A percentile compares a stretch with the other conserved stretches of the same genome.
phyloP scores from a whole-genome alignment of 2,797 vertebrate genomes.

The Bovichtus diacanthus region DNA sequence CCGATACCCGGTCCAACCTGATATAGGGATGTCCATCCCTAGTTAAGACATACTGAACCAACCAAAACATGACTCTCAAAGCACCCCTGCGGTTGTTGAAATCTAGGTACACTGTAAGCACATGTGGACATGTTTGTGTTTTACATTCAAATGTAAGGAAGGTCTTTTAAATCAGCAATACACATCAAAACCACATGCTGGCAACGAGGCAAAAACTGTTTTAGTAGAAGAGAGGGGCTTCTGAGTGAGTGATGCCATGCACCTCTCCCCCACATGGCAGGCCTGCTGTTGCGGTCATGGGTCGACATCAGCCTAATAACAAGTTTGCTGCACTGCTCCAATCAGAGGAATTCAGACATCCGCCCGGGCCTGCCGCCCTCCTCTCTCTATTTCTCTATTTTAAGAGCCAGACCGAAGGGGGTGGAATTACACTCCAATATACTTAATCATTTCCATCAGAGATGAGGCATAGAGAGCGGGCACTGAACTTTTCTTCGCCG shows the following conservation, averaged over 20 bases:
- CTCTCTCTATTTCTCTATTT: constrained; percentile 74
- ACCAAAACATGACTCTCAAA: constrained; percentile 25
- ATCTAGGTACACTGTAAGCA: neutral
- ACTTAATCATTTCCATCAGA: constrained; percentile 86
- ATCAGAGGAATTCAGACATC: constrained; percentile 81
- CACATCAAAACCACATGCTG: constrained; percentile 28
- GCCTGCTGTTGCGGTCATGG: constrained; percentile 70
- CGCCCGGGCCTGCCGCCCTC: constrained; percentile 55
- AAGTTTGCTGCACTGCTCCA: constrained; percentile 72
- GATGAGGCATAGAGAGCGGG: constrained; percentile 64
- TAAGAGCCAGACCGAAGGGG: constrained; percentile 72
- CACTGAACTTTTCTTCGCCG: constrained; percentile 34
- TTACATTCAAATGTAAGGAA: constrained; percentile 52
- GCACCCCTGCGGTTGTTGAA: constrained; percentile 16
- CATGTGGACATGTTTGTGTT: constrained; percentile 30
- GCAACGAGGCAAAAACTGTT: constrained; percentile 4
- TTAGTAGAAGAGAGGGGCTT: constrained; percentile 13
- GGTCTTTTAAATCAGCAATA: constrained; percentile 55
- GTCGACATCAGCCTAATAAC: constrained; percentile 81
- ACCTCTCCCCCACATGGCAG: constrained; percentile 55
- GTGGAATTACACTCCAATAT: constrained; percentile 84
- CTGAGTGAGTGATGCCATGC: constrained; percentile 47
- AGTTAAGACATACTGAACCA: constrained; percentile 5
- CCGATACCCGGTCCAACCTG: no score
- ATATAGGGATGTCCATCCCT: no score